Evolutionary conservation across 1,140 invertebrate species (phyloP), one percentile per base, ranked within the genome.

Genomic region (Polypedilum vanderplanki): DNA sequence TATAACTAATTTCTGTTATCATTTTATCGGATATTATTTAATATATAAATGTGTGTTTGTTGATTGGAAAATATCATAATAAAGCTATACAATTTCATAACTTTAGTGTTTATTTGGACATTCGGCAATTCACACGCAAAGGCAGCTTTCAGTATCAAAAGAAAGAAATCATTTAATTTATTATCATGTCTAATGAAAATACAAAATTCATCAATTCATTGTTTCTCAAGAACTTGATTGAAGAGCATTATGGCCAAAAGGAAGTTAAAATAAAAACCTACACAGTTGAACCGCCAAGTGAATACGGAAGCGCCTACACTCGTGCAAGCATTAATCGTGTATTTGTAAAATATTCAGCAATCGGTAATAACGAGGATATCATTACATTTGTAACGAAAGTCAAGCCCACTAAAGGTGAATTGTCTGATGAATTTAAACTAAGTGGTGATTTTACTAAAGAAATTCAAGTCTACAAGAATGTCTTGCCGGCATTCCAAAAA

Each of bases 131-230:
- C 10, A 57, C 46, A 57, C 5, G 46, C 46, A 57, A n/a, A n/a
- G n/a, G n/a, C n/a, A n/a, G n/a, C n/a, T n/a, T n/a, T n/a, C n/a
- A n/a, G n/a, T n/a, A n/a, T n/a, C n/a, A n/a, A n/a, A n/a, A n/a
- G n/a, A n/a, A n/a, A n/a, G n/a, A n/a, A n/a, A n/a, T n/a, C n/a
- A 57, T 4, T 15, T 57, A 57, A n/a, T 4, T 57, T 57, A 57
- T 46, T 7, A 33, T 20, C 65, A 64, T 73, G 73, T 5, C 24
- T 70, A 33, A 65, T 73, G 20, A 40, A 12, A 17, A 20, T 73
- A 41, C 24, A 57, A 73, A 74, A 75, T 74, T n/a, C 17, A 17
- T 33, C 9, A 73, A 40, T 18, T 73, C 74, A 40, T 15, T 75
- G 7, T 75, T 40, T 18, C 15, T 33, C 3, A 75, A 75, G 22